phyloP scores from a whole-genome alignment of 2,797 vertebrate species.

The Sarcophilus harrisii region DNA sequence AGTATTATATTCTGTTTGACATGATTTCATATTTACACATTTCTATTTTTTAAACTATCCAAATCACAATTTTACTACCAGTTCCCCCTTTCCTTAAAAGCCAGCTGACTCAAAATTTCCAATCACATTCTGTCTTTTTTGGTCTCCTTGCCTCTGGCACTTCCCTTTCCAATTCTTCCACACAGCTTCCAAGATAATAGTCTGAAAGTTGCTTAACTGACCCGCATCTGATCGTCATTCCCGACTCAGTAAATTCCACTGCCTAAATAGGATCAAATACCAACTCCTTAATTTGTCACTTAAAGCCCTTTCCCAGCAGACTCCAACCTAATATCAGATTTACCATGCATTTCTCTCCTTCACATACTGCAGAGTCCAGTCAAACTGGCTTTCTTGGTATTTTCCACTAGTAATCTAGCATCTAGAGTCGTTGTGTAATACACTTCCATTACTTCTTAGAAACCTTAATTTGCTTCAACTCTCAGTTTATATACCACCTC shows the following conservation, averaged over 20 bases:
- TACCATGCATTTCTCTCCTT: background rate
- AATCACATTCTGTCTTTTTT: background rate
- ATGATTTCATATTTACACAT: background rate
- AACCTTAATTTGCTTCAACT: background rate
- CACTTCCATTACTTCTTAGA: background rate
- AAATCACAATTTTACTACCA: background rate
- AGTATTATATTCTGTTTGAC: background rate
- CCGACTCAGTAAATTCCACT: background rate
- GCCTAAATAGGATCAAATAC: background rate
- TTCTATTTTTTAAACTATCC: background rate
- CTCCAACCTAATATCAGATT: background rate
- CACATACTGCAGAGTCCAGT: background rate
- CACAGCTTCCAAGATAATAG: background rate
- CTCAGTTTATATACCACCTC: background rate
- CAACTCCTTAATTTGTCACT: background rate
- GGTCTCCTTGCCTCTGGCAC: background rate
- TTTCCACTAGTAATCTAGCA: background rate
- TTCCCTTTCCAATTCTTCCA: background rate
- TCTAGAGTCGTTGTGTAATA: background rate
- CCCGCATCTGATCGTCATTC: background rate
- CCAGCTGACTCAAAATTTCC: background rate
- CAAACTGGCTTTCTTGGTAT: background rate
- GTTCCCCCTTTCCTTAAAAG: background rate
- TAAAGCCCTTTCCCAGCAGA: background rate
- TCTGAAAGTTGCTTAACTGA: rapidly evolving